Percentiles rank a stretch among this genome's conserved stretches.
Evolutionary conservation across 2,797 vertebrate genomes (phyloP).

Genomic region (Coendou prehensilis): DNA sequence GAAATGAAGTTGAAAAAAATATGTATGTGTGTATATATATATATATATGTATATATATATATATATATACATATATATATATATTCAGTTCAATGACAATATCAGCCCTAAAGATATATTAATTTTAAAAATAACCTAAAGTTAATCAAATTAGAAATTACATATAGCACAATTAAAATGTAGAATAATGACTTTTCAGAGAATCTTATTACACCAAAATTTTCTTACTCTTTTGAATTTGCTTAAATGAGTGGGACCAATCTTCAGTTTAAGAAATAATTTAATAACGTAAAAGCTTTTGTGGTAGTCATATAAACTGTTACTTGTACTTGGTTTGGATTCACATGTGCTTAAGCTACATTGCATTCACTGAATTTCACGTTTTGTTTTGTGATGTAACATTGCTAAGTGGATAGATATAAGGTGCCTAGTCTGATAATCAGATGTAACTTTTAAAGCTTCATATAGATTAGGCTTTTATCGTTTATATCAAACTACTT

Average conservation of each 20-base stretch:
- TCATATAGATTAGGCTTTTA: conserved; percentile 6
- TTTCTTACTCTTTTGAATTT: conserved; percentile 6
- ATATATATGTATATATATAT: neutral
- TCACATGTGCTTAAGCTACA: conserved; percentile 25
- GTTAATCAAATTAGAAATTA: conserved; percentile 44
- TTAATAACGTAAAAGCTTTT: conserved; percentile 30
- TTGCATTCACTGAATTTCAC: conserved; percentile 58
- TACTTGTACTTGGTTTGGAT: conserved; percentile 17
- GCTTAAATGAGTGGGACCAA: neutral
- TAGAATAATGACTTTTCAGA: conserved; percentile 25
- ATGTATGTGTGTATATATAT: no score
- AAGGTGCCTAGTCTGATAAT: conserved; percentile 17
- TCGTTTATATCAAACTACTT: conserved; percentile 23
- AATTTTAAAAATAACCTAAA: neutral
- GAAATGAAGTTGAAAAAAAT: neutral
- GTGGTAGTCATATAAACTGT: neutral
- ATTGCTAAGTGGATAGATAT: conserved; percentile 18
- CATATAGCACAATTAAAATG: neutral
- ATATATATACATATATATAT: neutral
- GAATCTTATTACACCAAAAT: conserved; percentile 9
- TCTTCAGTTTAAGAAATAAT: conserved; percentile 20
- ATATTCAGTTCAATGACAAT: neutral
- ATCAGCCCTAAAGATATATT: neutral
- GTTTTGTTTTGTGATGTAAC: conserved; percentile 25
- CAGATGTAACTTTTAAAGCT: conserved; percentile 42